Conservation (phyloP, 2,888 invertebrate genomes). For the Drosophila siamana region DNA sequence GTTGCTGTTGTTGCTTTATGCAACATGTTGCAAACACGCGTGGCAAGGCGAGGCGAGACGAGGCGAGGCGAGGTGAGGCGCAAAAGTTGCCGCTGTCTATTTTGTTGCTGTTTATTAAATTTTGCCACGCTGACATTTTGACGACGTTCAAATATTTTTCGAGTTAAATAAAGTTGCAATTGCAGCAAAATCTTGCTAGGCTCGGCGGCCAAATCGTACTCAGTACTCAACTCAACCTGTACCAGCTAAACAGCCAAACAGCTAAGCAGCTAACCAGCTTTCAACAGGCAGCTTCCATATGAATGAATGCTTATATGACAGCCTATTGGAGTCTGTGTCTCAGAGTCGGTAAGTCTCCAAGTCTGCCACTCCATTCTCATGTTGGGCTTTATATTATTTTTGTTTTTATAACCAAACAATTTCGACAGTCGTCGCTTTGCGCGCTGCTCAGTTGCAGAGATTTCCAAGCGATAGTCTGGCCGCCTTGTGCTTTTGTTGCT, state of each 20-base stretch:
- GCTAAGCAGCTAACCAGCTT: slow-evolving; percentile 41
- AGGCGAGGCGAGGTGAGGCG: slow-evolving; percentile 20
- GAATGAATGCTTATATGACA: slow-evolving; percentile 68
- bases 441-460: slow-evolving; percentile 71
- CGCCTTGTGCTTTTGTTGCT: neutral
- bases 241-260: slow-evolving; percentile 10
- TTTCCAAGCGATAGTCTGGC: slow-evolving; percentile 35
- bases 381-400: slow-evolving; percentile 57
- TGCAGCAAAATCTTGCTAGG: slow-evolving; percentile 76
- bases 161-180: slow-evolving; percentile 76
- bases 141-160: slow-evolving; percentile 64
- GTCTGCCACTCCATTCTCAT: slow-evolving; percentile 28
- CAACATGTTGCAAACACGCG: slow-evolving; percentile 70
- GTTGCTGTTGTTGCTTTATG: slow-evolving; percentile 45
- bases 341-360: neutral
- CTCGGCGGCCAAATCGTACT: slow-evolving; percentile 51
- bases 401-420: slow-evolving; percentile 72
- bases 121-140: slow-evolving; percentile 73
- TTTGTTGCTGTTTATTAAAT: slow-evolving; percentile 70
- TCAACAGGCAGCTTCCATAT: slow-evolving; percentile 61
- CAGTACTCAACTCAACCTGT: slow-evolving; percentile 52
- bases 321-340: slow-evolving; percentile 12
- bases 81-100: slow-evolving; percentile 53
- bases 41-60: slow-evolving; percentile 32
- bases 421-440: slow-evolving; percentile 71